Percentiles rank a stretch among this genome's conserved stretches.
These are phyloP conservation scores for Pseudolaguvia tuberculata DNA, from an alignment of 2,113 vertebrate species.

Conservation along the genomic window DNA sequence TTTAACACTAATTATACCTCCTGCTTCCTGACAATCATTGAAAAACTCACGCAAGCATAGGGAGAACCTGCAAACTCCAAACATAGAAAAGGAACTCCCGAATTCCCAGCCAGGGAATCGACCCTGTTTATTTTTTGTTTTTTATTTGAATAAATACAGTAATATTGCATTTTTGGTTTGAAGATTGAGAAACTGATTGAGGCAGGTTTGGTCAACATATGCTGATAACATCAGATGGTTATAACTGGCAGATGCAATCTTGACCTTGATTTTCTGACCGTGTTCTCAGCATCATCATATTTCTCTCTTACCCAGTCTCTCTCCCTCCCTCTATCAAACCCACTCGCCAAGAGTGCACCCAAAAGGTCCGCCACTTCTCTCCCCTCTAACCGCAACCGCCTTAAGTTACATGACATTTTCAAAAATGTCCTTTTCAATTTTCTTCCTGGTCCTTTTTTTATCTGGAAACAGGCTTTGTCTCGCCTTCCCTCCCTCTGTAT, in stretches of 20 bases:
- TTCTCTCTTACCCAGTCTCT: slow-evolving; percentile 25
- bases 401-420: slow-evolving; percentile 53
- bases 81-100: too few relatives aligned
- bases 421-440: slow-evolving; percentile 48
- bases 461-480: slow-evolving; percentile 28
- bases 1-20: too few relatives aligned
- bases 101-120: too few relatives aligned
- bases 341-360: slow-evolving; percentile 30
- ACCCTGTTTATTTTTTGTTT: too few relatives aligned
- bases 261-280: slow-evolving; percentile 41
- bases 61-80: too few relatives aligned
- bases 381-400: slow-evolving; percentile 44
- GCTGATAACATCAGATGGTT: background rate
- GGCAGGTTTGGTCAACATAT: too few relatives aligned
- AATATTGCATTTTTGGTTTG: too few relatives aligned
- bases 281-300: slow-evolving; percentile 38
- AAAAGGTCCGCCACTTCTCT: slow-evolving; percentile 35
- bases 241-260: background rate
- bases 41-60: too few relatives aligned
- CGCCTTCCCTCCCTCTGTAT: slow-evolving; percentile 16
- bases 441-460: slow-evolving; percentile 30
- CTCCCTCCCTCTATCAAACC: slow-evolving; percentile 22
- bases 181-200: too few relatives aligned
- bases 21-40: background rate
- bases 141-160: too few relatives aligned